These are phyloP conservation scores for Coregonus sp. DNA, from an alignment of 2,797 vertebrate species.

Conservation along the genomic window DNA sequence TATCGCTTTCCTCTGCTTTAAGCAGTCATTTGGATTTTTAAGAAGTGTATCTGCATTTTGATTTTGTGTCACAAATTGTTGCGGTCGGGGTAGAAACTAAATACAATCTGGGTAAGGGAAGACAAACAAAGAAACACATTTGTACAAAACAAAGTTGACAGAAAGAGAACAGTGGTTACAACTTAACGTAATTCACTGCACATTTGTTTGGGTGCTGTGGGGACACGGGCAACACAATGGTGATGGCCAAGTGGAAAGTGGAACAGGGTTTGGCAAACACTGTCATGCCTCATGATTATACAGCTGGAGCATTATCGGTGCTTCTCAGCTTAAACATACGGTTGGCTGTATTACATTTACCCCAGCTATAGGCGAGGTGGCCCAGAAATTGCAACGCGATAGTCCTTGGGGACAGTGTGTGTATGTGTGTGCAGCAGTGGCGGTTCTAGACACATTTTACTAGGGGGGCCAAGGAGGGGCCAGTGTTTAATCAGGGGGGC, in stretches of 20 bases:
- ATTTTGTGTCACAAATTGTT: constrained; percentile 55
- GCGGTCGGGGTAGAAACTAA: constrained; percentile 8
- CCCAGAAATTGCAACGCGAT: constrained; percentile 37
- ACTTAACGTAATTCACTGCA: constrained; percentile 36
- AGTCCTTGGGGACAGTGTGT: constrained; percentile 30
- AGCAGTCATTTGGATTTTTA: constrained; percentile 51
- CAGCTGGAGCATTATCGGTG: constrained; percentile 53
- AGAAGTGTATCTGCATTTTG: constrained; percentile 39
- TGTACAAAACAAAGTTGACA: constrained; percentile 46
- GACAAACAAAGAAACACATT: constrained; percentile 39
- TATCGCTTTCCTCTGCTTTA: constrained; percentile 35
- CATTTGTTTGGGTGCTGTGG: constrained; percentile 30
- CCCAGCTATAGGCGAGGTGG: constrained; percentile 33
- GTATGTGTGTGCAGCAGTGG: background rate
- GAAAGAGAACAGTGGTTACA: background rate
- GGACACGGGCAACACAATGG: constrained; percentile 42
- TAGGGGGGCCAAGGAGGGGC: no score
- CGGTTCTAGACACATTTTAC: no score
- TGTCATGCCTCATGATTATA: constrained; percentile 4
- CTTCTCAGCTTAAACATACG: constrained; percentile 44
- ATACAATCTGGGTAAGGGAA: background rate
- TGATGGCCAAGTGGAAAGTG: constrained; percentile 50
- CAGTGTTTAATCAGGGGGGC: no score
- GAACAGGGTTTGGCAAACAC: constrained; percentile 27
- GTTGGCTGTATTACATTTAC: constrained; percentile 39